Conservation (phyloP, 2,888 invertebrate species). For the Thereva unica region DNA sequence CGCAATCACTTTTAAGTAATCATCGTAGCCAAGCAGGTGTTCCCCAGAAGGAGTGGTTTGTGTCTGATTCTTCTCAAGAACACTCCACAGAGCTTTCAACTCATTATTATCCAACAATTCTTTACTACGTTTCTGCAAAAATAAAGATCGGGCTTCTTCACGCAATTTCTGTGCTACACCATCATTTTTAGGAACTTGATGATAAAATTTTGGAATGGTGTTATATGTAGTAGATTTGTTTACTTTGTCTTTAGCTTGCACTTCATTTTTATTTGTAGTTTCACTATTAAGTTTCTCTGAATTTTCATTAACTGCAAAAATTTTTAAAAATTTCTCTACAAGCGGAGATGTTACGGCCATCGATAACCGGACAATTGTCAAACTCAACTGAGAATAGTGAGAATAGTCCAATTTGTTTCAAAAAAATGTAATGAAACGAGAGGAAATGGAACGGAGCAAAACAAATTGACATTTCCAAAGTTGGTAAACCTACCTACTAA, state of each 20-base stretch:
- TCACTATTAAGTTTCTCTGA: background rate
- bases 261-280: background rate
- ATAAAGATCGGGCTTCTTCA: conserved; percentile 86
- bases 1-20: conserved; percentile 78
- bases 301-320: background rate
- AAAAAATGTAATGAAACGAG: no score
- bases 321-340: no score
- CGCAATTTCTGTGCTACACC: conserved; percentile 77
- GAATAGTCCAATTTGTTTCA: no score
- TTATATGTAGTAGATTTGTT: conserved; percentile 43
- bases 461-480: no score
- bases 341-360: no score
- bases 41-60: conserved; percentile 75
- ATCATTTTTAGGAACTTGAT: conserved; percentile 77
- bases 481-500: no score
- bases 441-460: no score
- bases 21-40: conserved; percentile 81
- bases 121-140: conserved; percentile 81
- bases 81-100: conserved; percentile 79
- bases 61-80: conserved; percentile 81
- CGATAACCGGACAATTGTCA: no score
- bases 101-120: conserved; percentile 87
- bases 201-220: conserved; percentile 76
- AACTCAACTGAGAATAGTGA: no score
- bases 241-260: background rate